Percentiles rank a stretch among this genome's conserved stretches.
Evolutionary conservation across 2,113 vertebrate genomes (phyloP).

Genomic region (Poicephalus meyeri): DNA sequence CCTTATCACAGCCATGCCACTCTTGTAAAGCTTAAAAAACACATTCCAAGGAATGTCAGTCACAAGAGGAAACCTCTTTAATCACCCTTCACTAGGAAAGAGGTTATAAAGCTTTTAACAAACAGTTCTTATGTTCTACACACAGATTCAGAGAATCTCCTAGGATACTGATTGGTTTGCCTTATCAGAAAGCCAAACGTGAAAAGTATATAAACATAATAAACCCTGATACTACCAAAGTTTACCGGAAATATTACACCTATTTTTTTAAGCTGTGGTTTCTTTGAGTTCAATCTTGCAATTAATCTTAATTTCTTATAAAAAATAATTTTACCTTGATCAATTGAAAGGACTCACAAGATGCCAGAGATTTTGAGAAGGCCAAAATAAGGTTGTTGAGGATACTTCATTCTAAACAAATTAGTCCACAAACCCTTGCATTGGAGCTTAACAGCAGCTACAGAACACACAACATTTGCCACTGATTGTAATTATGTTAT

Average conservation of each 20-base stretch:
- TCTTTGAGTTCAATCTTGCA: not conserved
- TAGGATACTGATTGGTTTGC: not conserved
- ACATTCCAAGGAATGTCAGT: conserved; percentile 33
- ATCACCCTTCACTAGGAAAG: conserved; percentile 57
- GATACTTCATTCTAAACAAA: not conserved
- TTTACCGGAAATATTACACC: not conserved
- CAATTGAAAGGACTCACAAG: not conserved
- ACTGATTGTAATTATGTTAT: not conserved
- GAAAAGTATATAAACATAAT: not conserved
- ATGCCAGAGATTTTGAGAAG: not conserved
- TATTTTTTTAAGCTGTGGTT: not conserved
- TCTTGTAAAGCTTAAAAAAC: conserved; percentile 12
- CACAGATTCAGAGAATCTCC: not conserved
- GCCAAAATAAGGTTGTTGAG: not conserved
- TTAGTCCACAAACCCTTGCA: not conserved
- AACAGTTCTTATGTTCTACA: conserved; percentile 15
- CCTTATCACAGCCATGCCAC: conserved; percentile 46
- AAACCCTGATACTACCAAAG: not conserved
- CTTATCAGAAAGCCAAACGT: not conserved
- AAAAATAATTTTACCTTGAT: not conserved
- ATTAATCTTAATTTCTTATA: not conserved
- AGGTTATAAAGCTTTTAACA: conserved; percentile 62
- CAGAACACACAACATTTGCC: not conserved
- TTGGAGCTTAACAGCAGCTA: not conserved
- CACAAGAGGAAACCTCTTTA: conserved; percentile 62